These are phyloP conservation scores for Lysiphlebus fabarum DNA, from an alignment of 1,140 invertebrate genomes.

Conservation along the genomic window DNA sequence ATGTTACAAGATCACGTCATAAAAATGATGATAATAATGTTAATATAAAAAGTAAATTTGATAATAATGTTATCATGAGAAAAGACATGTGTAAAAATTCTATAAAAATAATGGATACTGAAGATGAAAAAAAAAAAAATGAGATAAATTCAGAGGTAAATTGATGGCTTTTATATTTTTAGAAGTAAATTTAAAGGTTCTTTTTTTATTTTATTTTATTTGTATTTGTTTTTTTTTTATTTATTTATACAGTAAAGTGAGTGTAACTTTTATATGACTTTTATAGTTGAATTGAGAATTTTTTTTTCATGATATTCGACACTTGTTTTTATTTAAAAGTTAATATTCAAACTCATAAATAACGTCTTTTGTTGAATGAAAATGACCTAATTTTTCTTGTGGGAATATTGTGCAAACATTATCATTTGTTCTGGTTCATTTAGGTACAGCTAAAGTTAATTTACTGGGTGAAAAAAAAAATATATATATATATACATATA, in stretches of 20 bases:
- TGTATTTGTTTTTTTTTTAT: slow-evolving; percentile 20
- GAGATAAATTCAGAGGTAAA: slow-evolving; percentile 24
- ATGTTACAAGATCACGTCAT: slow-evolving; percentile 40
- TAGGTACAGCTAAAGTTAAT: too few relatives aligned
- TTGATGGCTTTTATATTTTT: slow-evolving; percentile 24
- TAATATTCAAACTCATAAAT: too few relatives aligned
- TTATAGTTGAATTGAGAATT: too few relatives aligned
- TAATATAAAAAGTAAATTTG: background rate
- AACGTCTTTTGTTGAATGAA: too few relatives aligned
- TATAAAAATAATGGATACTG: background rate
- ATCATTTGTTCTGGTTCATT: too few relatives aligned
- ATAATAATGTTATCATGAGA: background rate
- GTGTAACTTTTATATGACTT: too few relatives aligned
- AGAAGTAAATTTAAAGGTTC: background rate
- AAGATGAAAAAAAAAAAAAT: background rate
- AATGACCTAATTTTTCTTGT: too few relatives aligned
- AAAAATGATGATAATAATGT: slow-evolving; percentile 17
- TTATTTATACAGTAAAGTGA: background rate
- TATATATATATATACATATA: too few relatives aligned
- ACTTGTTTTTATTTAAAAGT: too few relatives aligned
- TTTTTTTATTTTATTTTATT: background rate
- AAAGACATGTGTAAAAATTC: background rate
- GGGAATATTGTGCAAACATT: too few relatives aligned
- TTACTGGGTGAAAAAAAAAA: too few relatives aligned
- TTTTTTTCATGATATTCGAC: too few relatives aligned